Evolutionary conservation across 2,797 vertebrate genomes (phyloP).

Genomic region (Chelidonichthys spinosus): DNA sequence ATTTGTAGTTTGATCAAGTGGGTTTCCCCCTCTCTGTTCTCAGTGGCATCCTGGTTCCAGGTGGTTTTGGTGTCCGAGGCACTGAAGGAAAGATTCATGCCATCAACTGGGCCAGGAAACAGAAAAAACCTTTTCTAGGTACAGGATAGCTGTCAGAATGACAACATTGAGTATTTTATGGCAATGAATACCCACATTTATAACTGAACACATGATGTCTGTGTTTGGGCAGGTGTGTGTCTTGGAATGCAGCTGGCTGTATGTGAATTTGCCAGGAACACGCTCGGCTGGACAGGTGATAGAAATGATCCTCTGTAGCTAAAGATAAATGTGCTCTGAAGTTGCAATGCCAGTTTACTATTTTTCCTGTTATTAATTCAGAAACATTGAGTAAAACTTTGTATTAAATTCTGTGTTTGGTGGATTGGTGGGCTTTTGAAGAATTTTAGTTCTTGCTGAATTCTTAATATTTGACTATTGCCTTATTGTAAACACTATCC

Average conservation of each 20-base stretch:
- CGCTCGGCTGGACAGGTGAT: constrained; percentile 90
- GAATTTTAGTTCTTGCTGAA: not conserved
- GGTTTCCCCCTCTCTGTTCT: not conserved
- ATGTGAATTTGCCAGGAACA: constrained; percentile 90
- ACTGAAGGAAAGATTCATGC: constrained; percentile 97
- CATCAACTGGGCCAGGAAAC: constrained; percentile 93
- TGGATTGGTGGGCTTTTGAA: not conserved
- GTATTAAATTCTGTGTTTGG: not conserved
- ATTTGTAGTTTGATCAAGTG: not conserved
- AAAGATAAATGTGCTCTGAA: not conserved
- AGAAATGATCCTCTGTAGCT: not conserved
- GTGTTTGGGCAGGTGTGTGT: constrained; percentile 87
- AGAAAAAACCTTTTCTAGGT: constrained; percentile 95
- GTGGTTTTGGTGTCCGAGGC: constrained; percentile 93
- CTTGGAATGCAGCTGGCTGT: constrained; percentile 95
- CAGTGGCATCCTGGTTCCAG: constrained; percentile 93
- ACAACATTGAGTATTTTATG: not conserved
- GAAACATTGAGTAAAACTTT: too few relatives aligned
- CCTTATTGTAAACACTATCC: not conserved
- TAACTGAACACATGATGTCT: not conserved
- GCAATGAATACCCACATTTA: not conserved
- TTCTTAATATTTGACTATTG: not conserved
- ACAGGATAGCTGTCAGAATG: not conserved
- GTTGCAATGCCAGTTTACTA: not conserved
- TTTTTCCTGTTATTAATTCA: not conserved